These are phyloP conservation scores for Apogon hyalosoma DNA, from an alignment of 2,797 vertebrate species.

Conservation along the genomic window DNA sequence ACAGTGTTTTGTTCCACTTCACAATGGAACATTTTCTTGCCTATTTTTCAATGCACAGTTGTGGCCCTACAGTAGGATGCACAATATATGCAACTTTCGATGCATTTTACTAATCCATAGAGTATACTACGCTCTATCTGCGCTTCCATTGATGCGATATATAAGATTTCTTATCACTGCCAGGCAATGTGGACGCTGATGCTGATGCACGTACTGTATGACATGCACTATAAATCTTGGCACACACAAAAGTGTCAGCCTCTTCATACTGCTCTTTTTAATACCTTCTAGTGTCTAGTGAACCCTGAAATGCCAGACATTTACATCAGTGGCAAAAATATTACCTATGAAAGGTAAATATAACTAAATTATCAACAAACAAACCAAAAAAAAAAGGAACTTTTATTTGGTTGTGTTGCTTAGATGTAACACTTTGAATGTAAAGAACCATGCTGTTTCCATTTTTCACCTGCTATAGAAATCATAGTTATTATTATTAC, in stretches of 20 bases:
- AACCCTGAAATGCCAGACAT: neutral
- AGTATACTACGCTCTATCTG: slow-evolving; percentile 1
- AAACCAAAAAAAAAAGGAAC: neutral
- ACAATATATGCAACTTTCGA: neutral
- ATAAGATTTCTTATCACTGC: slow-evolving; percentile 14
- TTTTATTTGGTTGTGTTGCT: neutral
- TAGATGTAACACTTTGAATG: neutral
- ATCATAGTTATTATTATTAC: slow-evolving; percentile 2
- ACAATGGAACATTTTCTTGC: neutral
- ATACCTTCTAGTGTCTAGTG: slow-evolving; percentile 1
- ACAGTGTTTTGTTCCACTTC: too few relatives aligned
- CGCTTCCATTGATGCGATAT: neutral
- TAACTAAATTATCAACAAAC: slow-evolving; percentile 1
- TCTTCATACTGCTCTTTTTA: slow-evolving; percentile 1
- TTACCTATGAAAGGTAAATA: neutral
- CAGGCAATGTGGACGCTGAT: slow-evolving; percentile 21
- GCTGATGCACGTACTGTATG: slow-evolving; percentile 28
- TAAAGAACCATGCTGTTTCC: neutral
- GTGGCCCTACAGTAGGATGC: neutral
- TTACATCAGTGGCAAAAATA: slow-evolving; percentile 12
- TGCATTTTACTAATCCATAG: neutral
- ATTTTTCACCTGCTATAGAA: neutral
- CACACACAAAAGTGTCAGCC: slow-evolving; percentile 20
- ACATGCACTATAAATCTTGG: slow-evolving; percentile 18
- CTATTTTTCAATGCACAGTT: neutral